These are phyloP conservation scores for Carassius carassius DNA, from an alignment of 2,113 vertebrate genomes.

Conservation along the genomic window DNA sequence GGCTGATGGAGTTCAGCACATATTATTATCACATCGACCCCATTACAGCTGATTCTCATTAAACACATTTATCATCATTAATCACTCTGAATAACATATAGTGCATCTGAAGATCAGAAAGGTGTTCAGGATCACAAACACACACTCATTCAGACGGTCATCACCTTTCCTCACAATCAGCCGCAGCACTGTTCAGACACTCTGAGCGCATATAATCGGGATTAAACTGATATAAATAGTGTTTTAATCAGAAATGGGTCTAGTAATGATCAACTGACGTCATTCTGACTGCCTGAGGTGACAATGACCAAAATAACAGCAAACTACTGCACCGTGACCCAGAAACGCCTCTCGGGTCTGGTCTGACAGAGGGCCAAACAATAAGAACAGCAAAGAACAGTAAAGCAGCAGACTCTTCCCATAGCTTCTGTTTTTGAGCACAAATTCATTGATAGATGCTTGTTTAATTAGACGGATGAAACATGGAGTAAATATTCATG, in stretches of 20 bases:
- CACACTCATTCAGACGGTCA: no score
- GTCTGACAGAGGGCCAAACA: neutral
- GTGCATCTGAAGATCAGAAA: neutral
- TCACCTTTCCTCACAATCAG: neutral
- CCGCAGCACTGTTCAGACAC: neutral
- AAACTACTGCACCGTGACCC: no score
- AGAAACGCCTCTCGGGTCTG: neutral
- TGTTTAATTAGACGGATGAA: no score
- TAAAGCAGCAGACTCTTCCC: no score
- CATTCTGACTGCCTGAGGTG: neutral
- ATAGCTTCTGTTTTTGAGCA: no score
- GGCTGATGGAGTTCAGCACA: no score
- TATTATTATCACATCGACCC: neutral
- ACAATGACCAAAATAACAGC: neutral
- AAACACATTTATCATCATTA: neutral
- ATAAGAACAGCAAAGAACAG: neutral
- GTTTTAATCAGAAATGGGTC: conserved; percentile 13
- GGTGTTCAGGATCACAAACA: neutral
- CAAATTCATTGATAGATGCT: no score
- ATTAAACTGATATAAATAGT: conserved; percentile 10
- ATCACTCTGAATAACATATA: neutral
- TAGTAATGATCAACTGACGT: neutral
- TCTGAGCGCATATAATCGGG: neutral
- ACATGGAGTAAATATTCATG: no score
- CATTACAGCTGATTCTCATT: neutral